Conservation (phyloP, 2,113 vertebrate species). For the Poicephalus meyeri region DNA sequence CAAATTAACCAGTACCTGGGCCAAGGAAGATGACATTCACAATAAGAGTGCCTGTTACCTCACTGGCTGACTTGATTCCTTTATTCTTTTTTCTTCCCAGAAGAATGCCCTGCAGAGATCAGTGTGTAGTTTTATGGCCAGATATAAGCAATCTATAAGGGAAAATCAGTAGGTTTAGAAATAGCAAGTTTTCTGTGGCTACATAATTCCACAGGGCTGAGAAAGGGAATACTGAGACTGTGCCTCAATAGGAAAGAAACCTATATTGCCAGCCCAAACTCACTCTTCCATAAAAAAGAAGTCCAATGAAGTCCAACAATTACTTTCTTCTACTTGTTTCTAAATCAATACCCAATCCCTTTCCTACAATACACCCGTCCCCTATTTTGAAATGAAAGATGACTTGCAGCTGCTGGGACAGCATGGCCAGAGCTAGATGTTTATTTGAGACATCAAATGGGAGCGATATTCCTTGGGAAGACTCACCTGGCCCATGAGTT, state of each 20-base stretch:
- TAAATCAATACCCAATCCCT: neutral
- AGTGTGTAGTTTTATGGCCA: neutral
- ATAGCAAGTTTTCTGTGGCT: neutral
- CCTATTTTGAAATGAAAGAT: neutral
- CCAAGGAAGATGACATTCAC: neutral
- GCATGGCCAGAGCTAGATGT: neutral
- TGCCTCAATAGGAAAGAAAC: neutral
- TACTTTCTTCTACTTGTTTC: neutral
- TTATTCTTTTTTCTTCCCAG: rapidly evolving
- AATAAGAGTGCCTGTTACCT: neutral
- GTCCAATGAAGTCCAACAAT: neutral
- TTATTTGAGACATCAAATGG: neutral
- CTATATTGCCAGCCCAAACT: neutral
- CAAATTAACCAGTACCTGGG: neutral
- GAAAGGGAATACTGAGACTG: neutral
- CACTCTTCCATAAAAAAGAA: neutral
- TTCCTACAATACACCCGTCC: neutral
- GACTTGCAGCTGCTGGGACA: neutral
- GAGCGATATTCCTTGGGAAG: neutral
- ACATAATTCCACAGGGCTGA: neutral
- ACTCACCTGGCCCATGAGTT: neutral
- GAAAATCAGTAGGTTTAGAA: neutral
- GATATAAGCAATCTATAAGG: neutral
- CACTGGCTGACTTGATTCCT: neutral
- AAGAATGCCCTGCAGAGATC: neutral